Evolutionary conservation across 2,113 vertebrate genomes (phyloP).

Genomic region (Notothenia rossii): DNA sequence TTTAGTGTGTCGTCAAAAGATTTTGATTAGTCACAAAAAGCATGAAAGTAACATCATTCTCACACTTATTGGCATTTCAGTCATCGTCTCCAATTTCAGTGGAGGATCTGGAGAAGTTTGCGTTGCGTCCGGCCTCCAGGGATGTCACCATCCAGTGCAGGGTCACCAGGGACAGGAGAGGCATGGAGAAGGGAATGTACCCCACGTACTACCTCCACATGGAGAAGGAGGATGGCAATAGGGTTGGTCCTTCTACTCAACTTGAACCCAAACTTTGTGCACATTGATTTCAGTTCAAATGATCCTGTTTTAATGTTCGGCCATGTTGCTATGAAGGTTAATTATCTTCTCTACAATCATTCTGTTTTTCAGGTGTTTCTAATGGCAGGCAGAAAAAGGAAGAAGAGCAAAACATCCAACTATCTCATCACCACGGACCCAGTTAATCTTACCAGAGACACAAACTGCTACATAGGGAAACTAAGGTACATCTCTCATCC

Average conservation of each 20-base stretch:
- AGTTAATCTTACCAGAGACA: slow-evolving; percentile 87
- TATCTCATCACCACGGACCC: slow-evolving; percentile 92
- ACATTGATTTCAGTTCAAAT: not conserved
- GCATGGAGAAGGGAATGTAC: slow-evolving; percentile 89
- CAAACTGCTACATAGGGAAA: slow-evolving; percentile 90
- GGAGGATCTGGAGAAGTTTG: slow-evolving; percentile 86
- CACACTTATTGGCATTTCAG: slow-evolving; percentile 45
- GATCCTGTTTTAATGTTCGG: not conserved
- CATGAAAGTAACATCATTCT: not conserved
- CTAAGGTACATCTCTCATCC: slow-evolving; percentile 81
- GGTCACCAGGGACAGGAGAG: slow-evolving; percentile 87
- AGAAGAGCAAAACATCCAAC: slow-evolving; percentile 91
- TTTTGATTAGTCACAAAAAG: not conserved
- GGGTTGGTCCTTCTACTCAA: slow-evolving; percentile 71
- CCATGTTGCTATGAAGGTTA: not conserved
- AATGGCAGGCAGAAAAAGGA: slow-evolving; percentile 90
- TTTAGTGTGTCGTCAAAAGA: not conserved
- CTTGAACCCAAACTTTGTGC: not conserved
- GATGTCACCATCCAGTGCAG: slow-evolving; percentile 85
- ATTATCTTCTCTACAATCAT: no score
- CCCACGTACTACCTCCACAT: slow-evolving; percentile 91
- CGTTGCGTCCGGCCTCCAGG: slow-evolving; percentile 83
- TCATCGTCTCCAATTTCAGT: slow-evolving; percentile 74
- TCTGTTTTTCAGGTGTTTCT: slow-evolving; percentile 84
- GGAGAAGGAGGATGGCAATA: slow-evolving; percentile 86